phyloP scores from a whole-genome alignment of 35 echinoderm and acorn worm genomes.

The Ophioderma brevispina region DNA sequence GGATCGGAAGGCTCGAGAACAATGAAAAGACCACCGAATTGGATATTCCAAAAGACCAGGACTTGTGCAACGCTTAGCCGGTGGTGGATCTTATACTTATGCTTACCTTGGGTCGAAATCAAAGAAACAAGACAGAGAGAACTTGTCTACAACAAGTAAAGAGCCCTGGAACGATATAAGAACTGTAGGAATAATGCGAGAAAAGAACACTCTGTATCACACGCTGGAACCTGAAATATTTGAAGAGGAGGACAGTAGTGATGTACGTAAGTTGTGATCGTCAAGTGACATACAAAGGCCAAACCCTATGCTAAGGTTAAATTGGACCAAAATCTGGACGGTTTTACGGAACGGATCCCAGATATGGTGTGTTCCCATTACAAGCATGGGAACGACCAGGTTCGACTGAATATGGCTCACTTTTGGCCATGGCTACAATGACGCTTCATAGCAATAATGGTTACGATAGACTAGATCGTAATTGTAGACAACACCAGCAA shows the following conservation, averaged over 20 bases:
- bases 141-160: not conserved
- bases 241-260: not conserved
- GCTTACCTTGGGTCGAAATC: not conserved
- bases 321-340: not conserved
- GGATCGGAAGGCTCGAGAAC: not conserved
- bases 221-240: slow-evolving; percentile 1
- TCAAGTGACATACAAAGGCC: not conserved
- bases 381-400: not conserved
- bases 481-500: not conserved
- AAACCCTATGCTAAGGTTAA: not conserved
- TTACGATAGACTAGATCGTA: not conserved
- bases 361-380: not conserved
- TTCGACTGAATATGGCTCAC: not conserved
- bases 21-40: not conserved
- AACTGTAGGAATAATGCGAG: not conserved
- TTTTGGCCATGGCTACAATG: not conserved
- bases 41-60: not conserved
- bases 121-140: not conserved
- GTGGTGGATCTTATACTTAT: not conserved
- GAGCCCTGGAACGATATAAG: not conserved
- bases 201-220: not conserved
- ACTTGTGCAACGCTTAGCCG: not conserved
- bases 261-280: not conserved
- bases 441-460: not conserved
- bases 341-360: not conserved